A percentile compares a stretch with the other conserved stretches of the same genome.
Evolutionary conservation across 2,797 vertebrate species (phyloP).

Genomic region (Acanthurus leucopareius): DNA sequence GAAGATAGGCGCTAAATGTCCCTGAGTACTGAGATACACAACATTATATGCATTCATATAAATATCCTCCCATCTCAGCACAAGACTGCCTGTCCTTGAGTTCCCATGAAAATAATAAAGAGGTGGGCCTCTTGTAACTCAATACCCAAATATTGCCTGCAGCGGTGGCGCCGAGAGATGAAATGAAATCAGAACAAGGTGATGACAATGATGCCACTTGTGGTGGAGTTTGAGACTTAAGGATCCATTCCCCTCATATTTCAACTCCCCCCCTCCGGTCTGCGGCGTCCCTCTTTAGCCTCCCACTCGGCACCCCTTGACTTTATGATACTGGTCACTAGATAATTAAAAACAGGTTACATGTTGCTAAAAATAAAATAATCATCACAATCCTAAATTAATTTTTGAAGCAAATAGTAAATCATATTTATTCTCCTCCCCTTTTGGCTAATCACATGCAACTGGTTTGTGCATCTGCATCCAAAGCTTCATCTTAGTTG

Average conservation of each 20-base stretch:
- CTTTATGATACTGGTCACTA: slow-evolving; percentile 27
- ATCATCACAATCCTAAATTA: not conserved
- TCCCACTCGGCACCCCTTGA: slow-evolving; percentile 38
- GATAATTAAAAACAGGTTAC: not conserved
- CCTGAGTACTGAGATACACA: slow-evolving; percentile 73
- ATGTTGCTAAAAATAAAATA: slow-evolving; percentile 7
- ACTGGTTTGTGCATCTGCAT: no score
- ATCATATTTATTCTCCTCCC: not conserved
- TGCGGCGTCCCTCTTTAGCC: slow-evolving; percentile 41
- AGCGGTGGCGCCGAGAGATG: slow-evolving; percentile 85
- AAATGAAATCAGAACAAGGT: slow-evolving; percentile 89
- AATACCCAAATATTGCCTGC: slow-evolving; percentile 79
- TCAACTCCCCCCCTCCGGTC: slow-evolving; percentile 40
- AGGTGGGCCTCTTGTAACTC: slow-evolving; percentile 83
- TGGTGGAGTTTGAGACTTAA: slow-evolving; percentile 81
- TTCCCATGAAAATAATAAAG: slow-evolving; percentile 87
- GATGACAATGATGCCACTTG: slow-evolving; percentile 88
- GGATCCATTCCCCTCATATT: slow-evolving; percentile 66
- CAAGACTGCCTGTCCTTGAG: slow-evolving; percentile 74
- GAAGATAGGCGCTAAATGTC: slow-evolving; percentile 80
- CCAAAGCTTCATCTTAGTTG: no score
- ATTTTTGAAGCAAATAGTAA: not conserved
- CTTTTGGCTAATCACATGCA: no score
- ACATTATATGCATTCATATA: slow-evolving; percentile 82
- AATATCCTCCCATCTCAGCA: slow-evolving; percentile 73